Evolutionary conservation across 2,113 vertebrate species (phyloP).

Genomic region (Cyanocitta stelleri): DNA sequence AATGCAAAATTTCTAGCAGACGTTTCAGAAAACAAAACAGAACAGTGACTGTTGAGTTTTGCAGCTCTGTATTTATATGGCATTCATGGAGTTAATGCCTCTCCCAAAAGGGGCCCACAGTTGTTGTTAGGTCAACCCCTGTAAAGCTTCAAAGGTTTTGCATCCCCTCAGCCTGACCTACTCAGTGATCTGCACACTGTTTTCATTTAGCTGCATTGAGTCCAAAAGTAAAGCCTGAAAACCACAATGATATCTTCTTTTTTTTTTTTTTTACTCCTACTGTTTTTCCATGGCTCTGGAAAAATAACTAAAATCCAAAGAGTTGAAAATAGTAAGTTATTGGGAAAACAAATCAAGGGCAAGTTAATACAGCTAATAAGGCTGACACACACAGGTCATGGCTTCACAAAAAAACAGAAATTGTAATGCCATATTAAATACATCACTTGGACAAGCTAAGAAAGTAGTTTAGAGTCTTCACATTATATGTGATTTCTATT

Average conservation of each 20-base stretch:
- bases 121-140: conserved; percentile 84
- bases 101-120: conserved; percentile 76
- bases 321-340: conserved; percentile 30
- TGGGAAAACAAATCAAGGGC: not conserved
- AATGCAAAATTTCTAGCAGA: not conserved
- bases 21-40: not conserved
- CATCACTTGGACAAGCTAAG: not conserved
- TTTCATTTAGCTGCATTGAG: conserved; percentile 72
- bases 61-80: conserved; percentile 46
- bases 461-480: not conserved
- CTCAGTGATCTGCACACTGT: conserved; percentile 71
- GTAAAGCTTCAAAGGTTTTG: conserved; percentile 88
- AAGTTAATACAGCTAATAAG: not conserved
- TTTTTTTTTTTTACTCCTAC: conserved; percentile 7
- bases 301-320: conserved; percentile 54
- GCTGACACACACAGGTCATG: not conserved
- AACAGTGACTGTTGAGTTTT: not conserved
- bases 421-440: not conserved
- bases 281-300: conserved; percentile 62
- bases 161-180: conserved; percentile 74
- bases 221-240: conserved; percentile 72
- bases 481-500: not conserved
- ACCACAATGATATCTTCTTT: conserved; percentile 55
- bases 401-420: not conserved
- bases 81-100: conserved; percentile 69